Percentiles rank a stretch among this genome's conserved stretches.
phyloP scores from a whole-genome alignment of 1,140 invertebrate species.

The Mya arenaria region DNA sequence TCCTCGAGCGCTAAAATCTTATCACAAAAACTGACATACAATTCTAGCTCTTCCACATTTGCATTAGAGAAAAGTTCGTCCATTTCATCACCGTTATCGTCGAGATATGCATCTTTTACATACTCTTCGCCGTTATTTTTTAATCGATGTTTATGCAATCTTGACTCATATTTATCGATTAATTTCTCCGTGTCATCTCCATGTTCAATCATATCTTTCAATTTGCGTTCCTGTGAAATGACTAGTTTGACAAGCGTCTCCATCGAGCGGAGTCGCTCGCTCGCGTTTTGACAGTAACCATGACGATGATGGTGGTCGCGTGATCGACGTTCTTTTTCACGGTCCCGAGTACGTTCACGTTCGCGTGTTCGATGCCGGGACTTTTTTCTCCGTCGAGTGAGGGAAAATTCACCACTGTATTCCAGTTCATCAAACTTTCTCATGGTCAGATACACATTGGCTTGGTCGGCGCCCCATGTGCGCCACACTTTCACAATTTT shows the following conservation, averaged over 20 bases:
- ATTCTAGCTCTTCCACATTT: constrained; percentile 65
- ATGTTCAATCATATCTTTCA: constrained; percentile 86
- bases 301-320: constrained; percentile 15
- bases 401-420: constrained; percentile 69
- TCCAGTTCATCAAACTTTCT: constrained; percentile 74
- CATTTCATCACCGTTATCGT: constrained; percentile 78
- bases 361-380: constrained; percentile 65
- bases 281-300: constrained; percentile 49
- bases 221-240: constrained; percentile 90
- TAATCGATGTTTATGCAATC: constrained; percentile 87
- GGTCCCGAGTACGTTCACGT: constrained; percentile 65
- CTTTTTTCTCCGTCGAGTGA: constrained; percentile 63
- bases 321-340: constrained; percentile 56
- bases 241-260: constrained; percentile 89
- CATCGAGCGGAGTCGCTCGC: constrained; percentile 72
- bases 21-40: constrained; percentile 86
- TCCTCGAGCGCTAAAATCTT: constrained; percentile 88
- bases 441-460: constrained; percentile 85
- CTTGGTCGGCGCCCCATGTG: constrained; percentile 88
- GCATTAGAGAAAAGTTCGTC: constrained; percentile 66
- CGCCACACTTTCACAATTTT: constrained; percentile 88
- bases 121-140: constrained; percentile 91
- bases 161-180: constrained; percentile 89
- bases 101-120: constrained; percentile 89
- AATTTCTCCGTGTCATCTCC: constrained; percentile 89